Conservation (phyloP, 2,113 vertebrate genomes). For the Macrotis lagotis region DNA sequence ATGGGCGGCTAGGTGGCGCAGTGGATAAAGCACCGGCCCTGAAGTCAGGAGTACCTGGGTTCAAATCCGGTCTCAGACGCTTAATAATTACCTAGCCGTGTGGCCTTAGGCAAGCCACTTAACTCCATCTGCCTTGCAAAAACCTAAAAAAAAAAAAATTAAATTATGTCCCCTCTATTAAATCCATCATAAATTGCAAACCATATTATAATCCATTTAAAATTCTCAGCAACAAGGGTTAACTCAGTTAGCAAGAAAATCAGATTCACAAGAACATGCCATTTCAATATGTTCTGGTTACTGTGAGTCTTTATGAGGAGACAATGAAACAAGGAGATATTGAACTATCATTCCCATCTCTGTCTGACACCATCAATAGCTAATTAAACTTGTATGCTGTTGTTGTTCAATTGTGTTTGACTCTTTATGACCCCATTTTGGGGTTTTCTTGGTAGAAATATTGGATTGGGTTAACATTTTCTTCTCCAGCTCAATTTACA, state of each 20-base stretch:
- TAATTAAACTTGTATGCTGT: background rate
- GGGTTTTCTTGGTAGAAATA: background rate
- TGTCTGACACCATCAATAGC: background rate
- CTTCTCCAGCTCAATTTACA: background rate
- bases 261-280: background rate
- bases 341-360: background rate
- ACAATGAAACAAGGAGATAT: background rate
- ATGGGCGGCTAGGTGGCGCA: no score
- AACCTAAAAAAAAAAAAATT: no score
- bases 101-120: no score
- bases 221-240: background rate
- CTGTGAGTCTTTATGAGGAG: background rate
- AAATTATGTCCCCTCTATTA: background rate
- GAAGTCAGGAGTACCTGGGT: no score
- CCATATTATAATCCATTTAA: background rate
- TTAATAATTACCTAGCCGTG: no score
- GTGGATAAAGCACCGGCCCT: no score
- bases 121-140: no score
- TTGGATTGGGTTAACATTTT: background rate
- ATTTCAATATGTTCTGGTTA: background rate
- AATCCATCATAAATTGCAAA: background rate
- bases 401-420: background rate
- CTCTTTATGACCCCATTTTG: background rate
- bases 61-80: no score
- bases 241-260: background rate